phyloP scores from a whole-genome alignment of 2,113 vertebrate species.

The Gobius niger region DNA sequence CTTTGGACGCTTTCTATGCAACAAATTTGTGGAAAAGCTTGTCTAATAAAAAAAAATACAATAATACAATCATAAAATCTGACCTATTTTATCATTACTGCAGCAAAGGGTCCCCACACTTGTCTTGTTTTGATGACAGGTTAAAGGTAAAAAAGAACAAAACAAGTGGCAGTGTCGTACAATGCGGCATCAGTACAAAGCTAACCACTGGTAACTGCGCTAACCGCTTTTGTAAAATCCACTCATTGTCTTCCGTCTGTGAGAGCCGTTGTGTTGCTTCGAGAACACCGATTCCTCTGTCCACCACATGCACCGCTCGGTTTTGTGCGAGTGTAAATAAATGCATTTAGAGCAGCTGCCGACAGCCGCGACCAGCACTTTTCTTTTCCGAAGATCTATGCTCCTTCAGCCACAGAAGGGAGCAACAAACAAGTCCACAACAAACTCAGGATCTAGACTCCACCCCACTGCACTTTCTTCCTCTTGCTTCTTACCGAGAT shows the following conservation, averaged over 20 bases:
- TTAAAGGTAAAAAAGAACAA: too few relatives aligned
- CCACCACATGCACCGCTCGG: constrained; percentile 7
- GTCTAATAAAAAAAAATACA: too few relatives aligned
- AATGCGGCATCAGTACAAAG: neutral
- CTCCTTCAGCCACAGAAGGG: constrained; percentile 37
- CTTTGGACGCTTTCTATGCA: too few relatives aligned
- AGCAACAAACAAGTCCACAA: constrained; percentile 49
- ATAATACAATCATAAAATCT: too few relatives aligned
- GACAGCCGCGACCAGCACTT: constrained; percentile 33
- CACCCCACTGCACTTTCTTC: neutral
- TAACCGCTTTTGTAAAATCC: constrained; percentile 1
- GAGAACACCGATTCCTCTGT: constrained; percentile 1
- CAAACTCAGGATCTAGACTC: constrained; percentile 29
- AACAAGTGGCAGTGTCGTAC: neutral
- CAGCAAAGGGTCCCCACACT: too few relatives aligned
- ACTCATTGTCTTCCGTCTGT: neutral
- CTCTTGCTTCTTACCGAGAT: constrained; percentile 7
- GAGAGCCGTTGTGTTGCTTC: neutral
- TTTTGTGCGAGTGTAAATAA: constrained; percentile 7
- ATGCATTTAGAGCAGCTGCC: constrained; percentile 14
- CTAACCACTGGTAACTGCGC: constrained; percentile 1
- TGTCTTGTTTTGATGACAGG: too few relatives aligned
- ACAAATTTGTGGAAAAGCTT: too few relatives aligned
- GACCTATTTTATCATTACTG: too few relatives aligned
- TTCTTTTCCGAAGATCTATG: constrained; percentile 48